Evolutionary conservation across 2,113 vertebrate genomes (phyloP).

Genomic region (Boleophthalmus pectinirostris): DNA sequence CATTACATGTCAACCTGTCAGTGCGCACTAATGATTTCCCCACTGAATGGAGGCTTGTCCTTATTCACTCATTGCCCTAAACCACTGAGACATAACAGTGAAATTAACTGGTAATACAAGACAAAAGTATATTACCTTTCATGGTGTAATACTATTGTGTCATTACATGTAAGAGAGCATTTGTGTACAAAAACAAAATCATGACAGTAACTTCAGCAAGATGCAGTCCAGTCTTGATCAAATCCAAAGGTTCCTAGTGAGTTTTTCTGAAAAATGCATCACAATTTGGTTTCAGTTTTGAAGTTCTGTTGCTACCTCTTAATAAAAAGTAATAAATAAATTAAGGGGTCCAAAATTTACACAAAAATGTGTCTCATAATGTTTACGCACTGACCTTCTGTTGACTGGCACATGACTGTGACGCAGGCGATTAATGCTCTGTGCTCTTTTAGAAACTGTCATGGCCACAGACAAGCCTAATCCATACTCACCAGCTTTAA

Average conservation of each 20-base stretch:
- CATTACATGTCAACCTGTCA: constrained; percentile 21
- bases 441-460: constrained; percentile 52
- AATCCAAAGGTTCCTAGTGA: background rate
- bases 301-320: background rate
- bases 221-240: background rate
- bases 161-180: too few species aligned
- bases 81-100: background rate
- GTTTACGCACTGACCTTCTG: constrained; percentile 34
- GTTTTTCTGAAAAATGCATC: background rate
- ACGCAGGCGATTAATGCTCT: constrained; percentile 45
- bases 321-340: background rate
- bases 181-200: too few species aligned
- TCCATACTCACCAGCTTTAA: constrained; percentile 50
- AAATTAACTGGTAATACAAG: constrained; percentile 12
- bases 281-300: background rate
- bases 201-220: too few species aligned
- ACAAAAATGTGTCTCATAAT: background rate
- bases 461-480: constrained; percentile 37
- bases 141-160: background rate
- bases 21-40: constrained; percentile 20
- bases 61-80: constrained; percentile 19
- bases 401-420: constrained; percentile 20
- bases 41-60: constrained; percentile 15
- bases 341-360: background rate
- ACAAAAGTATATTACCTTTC: background rate